Conservation (phyloP, 2,797 vertebrate species). For the Pagetopsis macropterus region DNA sequence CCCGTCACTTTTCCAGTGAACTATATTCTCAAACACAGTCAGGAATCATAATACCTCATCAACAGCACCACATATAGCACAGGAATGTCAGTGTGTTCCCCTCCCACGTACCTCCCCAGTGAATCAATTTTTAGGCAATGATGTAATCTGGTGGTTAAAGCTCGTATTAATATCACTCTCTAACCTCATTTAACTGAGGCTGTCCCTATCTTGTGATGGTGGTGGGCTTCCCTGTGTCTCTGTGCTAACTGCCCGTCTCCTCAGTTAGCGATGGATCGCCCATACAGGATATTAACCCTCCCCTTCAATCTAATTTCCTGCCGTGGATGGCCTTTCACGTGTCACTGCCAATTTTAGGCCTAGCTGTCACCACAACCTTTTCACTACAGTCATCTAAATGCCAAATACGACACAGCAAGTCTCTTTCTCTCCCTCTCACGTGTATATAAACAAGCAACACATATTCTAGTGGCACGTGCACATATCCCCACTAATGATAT, state of each 20-base stretch:
- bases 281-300: slow-evolving; percentile 81
- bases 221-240: slow-evolving; percentile 61
- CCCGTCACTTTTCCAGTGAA: slow-evolving; percentile 60
- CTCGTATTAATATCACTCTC: slow-evolving; percentile 71
- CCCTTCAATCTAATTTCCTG: slow-evolving; percentile 78
- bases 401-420: slow-evolving; percentile 34
- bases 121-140: slow-evolving; percentile 76
- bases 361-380: slow-evolving; percentile 76
- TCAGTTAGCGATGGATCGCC: slow-evolving; percentile 41
- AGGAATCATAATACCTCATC: slow-evolving; percentile 68
- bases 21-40: slow-evolving; percentile 60
- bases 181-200: slow-evolving; percentile 58
- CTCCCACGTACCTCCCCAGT: slow-evolving; percentile 63
- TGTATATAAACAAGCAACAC: slow-evolving; percentile 32
- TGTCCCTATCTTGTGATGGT: slow-evolving; percentile 61
- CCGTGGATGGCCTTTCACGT: slow-evolving; percentile 77
- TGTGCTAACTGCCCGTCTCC: slow-evolving; percentile 35
- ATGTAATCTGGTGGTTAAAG: slow-evolving; percentile 78
- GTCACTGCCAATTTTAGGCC: slow-evolving; percentile 68
- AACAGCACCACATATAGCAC: slow-evolving; percentile 62
- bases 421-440: slow-evolving; percentile 33
- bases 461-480: slow-evolving; percentile 26
- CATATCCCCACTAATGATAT: slow-evolving; percentile 29
- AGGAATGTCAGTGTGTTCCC: slow-evolving; percentile 69
- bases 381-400: slow-evolving; percentile 36